A percentile compares a stretch with the other conserved stretches of the same genome.
These are phyloP conservation scores for Orgyia antiqua DNA, from an alignment of 2,888 invertebrate species.

Conservation along the genomic window DNA sequence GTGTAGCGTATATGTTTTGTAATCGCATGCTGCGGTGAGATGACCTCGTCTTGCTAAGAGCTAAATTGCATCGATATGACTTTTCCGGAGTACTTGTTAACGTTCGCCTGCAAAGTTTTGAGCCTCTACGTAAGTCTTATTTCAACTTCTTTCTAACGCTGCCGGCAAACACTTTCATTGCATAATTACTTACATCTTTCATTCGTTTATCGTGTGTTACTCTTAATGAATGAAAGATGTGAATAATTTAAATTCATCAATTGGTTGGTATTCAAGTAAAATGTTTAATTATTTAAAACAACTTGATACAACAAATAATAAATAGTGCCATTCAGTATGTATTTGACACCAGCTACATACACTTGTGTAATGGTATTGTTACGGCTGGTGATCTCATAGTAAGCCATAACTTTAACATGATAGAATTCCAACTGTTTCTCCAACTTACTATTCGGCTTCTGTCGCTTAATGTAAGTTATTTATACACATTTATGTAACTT, in stretches of 20 bases:
- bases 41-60: slow-evolving; percentile 39
- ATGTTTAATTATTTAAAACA: neutral
- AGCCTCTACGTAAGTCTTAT: slow-evolving; percentile 39
- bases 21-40: slow-evolving; percentile 33
- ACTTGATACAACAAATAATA: too few species aligned
- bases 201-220: slow-evolving; percentile 1
- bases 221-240: neutral
- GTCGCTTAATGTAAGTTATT: slow-evolving; percentile 34
- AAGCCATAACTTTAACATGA: slow-evolving; percentile 10
- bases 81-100: slow-evolving; percentile 43
- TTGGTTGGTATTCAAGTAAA: slow-evolving; percentile 2
- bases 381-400: slow-evolving; percentile 39
- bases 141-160: neutral
- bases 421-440: slow-evolving; percentile 27
- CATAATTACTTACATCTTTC: neutral
- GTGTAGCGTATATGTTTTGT: slow-evolving; percentile 17
- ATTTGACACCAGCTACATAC: slow-evolving; percentile 38
- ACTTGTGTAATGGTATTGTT: slow-evolving; percentile 40
- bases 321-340: slow-evolving; percentile 29
- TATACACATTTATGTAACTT: too few species aligned
- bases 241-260: too few species aligned
- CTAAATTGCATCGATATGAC: slow-evolving; percentile 37
- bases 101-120: slow-evolving; percentile 34
- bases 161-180: neutral
- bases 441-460: slow-evolving; percentile 29